Conservation (phyloP, 1,140 invertebrate species). For the Meloidogyne floridensis region DNA sequence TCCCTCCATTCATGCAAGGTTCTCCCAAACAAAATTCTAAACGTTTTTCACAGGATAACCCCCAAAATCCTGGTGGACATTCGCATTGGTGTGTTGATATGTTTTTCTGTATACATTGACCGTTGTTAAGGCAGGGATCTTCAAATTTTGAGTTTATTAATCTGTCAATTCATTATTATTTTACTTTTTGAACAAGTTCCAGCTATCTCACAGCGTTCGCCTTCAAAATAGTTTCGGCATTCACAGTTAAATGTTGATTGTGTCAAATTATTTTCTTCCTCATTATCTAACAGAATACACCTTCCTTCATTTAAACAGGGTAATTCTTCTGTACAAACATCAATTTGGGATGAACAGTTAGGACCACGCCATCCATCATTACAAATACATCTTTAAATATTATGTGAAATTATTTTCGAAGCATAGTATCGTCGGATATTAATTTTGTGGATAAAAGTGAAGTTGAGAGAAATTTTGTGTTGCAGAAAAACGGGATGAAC, state of each 20-base stretch:
- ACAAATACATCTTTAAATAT: constrained; percentile 48
- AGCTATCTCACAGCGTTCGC: constrained; percentile 51
- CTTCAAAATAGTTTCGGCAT: constrained; percentile 53
- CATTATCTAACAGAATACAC: constrained; percentile 28
- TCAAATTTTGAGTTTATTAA: not conserved
- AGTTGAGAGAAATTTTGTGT: too few species aligned
- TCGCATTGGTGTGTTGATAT: constrained; percentile 59
- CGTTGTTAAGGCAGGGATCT: constrained; percentile 53
- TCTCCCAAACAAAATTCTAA: constrained; percentile 59
- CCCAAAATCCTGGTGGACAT: constrained; percentile 66
- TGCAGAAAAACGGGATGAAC: too few species aligned
- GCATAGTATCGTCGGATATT: too few species aligned
- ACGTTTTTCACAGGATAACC: constrained; percentile 64
- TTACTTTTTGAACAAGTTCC: constrained; percentile 49
- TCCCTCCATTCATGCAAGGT: constrained; percentile 60
- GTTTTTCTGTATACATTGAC: constrained; percentile 55
- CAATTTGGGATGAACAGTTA: constrained; percentile 41
- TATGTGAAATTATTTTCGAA: not conserved
- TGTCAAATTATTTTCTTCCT: constrained; percentile 21
- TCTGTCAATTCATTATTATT: not conserved
- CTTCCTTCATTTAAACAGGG: constrained; percentile 58
- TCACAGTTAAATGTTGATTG: constrained; percentile 44
- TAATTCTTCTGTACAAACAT: constrained; percentile 49
- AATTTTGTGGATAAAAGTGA: too few species aligned
- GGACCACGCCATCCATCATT: constrained; percentile 48